Evolutionary conservation across 2,113 vertebrate genomes (phyloP).

Genomic region (Talpa occidentalis): DNA sequence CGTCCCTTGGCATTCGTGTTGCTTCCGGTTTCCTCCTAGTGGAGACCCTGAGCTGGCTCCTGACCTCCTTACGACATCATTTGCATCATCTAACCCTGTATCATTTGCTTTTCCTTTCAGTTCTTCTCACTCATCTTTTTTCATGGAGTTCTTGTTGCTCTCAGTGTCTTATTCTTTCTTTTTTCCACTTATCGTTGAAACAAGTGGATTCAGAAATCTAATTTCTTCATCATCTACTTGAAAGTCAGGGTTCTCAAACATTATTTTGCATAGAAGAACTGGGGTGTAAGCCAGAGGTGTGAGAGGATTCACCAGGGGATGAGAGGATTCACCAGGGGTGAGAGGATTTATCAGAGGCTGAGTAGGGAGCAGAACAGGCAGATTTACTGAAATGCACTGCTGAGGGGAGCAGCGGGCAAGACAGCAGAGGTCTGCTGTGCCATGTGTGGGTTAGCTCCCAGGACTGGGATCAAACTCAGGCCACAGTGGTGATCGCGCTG

Average conservation of each 20-base stretch:
- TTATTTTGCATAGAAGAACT: not conserved
- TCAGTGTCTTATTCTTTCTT: slow-evolving; percentile 91
- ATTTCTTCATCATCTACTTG: slow-evolving; percentile 97
- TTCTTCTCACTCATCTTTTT: slow-evolving; percentile 90
- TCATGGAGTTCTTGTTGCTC: slow-evolving; percentile 84
- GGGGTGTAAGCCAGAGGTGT: too few species aligned
- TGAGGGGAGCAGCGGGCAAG: too few species aligned
- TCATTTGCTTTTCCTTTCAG: slow-evolving; percentile 93
- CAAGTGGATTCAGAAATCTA: slow-evolving; percentile 94
- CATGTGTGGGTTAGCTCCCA: too few species aligned
- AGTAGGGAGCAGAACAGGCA: too few species aligned
- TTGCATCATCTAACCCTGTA: slow-evolving; percentile 95
- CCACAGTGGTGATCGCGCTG: too few species aligned
- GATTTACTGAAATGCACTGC: too few species aligned
- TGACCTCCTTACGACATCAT: slow-evolving; percentile 93
- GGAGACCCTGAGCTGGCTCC: slow-evolving; percentile 92
- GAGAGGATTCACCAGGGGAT: too few species aligned
- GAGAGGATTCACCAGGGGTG: too few species aligned
- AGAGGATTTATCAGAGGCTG: too few species aligned
- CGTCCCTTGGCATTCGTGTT: slow-evolving; percentile 88
- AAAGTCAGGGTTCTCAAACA: slow-evolving; percentile 97
- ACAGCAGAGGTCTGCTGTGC: too few species aligned
- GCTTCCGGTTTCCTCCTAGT: slow-evolving; percentile 88
- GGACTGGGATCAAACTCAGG: too few species aligned
- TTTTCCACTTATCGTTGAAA: slow-evolving; percentile 94